Percentiles rank a stretch among this genome's conserved stretches.
phyloP scores from a whole-genome alignment of 2,888 invertebrate genomes.

The Synanthedon tipuliformis region DNA sequence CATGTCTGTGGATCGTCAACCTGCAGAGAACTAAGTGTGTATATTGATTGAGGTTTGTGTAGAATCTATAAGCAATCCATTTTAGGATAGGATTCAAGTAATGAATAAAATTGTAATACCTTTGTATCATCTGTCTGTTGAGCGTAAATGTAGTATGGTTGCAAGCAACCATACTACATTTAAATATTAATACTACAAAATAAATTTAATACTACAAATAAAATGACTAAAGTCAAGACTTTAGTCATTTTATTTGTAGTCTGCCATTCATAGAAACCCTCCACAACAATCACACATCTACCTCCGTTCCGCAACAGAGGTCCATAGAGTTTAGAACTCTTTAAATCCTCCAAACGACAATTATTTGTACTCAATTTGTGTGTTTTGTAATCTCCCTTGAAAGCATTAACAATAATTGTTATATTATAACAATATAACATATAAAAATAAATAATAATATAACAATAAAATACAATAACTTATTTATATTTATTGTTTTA shows the following conservation, averaged over 20 bases:
- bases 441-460: no score
- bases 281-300: conserved; percentile 81
- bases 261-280: conserved; percentile 89
- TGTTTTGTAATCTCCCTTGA: conserved; percentile 71
- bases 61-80: background rate
- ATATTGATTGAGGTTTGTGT: background rate
- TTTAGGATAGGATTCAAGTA: background rate
- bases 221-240: no score
- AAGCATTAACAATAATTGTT: no score
- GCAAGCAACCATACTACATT: no score
- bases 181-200: no score
- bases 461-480: no score
- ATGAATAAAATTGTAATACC: conserved; percentile 19
- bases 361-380: conserved; percentile 82
- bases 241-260: conserved; percentile 68
- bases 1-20: conserved; percentile 70
- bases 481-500: no score
- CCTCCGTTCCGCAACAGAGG: conserved; percentile 75
- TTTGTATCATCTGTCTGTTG: conserved; percentile 64
- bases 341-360: conserved; percentile 78
- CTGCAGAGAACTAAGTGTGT: conserved; percentile 13
- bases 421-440: no score
- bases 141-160: conserved; percentile 80
- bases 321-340: conserved; percentile 77
- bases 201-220: no score